A percentile compares a stretch with the other conserved stretches of the same genome.
Conservation (phyloP, 2,888 invertebrate species). For the Petrolisthes manimaculis region DNA sequence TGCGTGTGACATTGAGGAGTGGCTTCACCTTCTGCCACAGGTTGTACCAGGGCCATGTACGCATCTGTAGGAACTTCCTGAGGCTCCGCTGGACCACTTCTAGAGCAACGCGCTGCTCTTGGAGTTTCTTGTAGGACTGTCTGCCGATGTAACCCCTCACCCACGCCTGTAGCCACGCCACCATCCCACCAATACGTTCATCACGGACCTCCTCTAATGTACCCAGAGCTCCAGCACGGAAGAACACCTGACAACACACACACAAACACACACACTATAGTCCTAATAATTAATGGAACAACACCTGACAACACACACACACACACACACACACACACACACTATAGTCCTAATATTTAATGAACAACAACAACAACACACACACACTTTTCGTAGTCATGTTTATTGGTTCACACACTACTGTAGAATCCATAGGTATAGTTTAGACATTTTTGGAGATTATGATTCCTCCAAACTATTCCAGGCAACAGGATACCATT, state of each 20-base stretch:
- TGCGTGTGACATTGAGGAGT: conserved; percentile 73
- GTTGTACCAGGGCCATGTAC: conserved; percentile 96
- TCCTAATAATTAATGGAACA: no score
- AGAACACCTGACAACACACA: conserved; percentile 99
- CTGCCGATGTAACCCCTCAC: conserved; percentile 92
- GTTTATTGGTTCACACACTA: no score
- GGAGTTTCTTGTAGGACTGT: conserved; percentile 95
- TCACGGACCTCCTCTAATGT: conserved; percentile 99
- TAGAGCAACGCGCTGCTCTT: conserved; percentile 95
- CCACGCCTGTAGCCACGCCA: conserved; percentile 97
- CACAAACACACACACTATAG: no score
- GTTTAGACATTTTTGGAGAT: no score
- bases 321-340: no score
- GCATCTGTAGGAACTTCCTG: conserved; percentile 97
- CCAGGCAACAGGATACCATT: no score
- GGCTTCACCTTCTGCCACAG: conserved; percentile 70
- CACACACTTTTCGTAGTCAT: no score
- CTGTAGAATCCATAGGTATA: no score
- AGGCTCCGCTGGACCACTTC: conserved; percentile 99
- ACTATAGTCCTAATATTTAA: no score
- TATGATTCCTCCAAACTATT: no score
- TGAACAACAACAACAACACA: no score
- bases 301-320: no score
- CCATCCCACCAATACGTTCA: conserved; percentile 96
- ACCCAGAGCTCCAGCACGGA: conserved; percentile 99